Evolutionary conservation across 2,113 vertebrate genomes (phyloP).

Genomic region (Geococcyx californianus): DNA sequence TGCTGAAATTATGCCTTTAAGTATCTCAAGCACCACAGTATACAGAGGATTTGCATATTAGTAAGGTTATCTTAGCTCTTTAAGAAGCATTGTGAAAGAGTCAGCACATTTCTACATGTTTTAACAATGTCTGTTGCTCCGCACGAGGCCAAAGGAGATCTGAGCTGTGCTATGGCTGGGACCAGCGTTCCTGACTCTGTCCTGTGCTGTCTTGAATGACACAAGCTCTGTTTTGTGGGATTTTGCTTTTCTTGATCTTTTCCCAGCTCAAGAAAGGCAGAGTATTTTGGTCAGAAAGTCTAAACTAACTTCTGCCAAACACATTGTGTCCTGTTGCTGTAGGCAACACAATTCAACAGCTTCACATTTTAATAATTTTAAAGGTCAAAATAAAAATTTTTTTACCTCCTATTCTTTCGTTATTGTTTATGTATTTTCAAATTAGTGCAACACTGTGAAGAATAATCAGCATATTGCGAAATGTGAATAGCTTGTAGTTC

Average conservation of each 20-base stretch:
- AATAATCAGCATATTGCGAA: constrained; percentile 33
- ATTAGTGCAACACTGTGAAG: neutral
- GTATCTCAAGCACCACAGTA: neutral
- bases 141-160: neutral
- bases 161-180: neutral
- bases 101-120: neutral
- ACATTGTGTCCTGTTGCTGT: neutral
- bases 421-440: constrained; percentile 13
- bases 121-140: neutral
- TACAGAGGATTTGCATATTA: neutral
- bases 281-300: constrained; percentile 21
- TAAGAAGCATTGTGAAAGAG: neutral
- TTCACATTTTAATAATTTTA: constrained; percentile 3
- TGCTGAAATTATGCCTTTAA: neutral
- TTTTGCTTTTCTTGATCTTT: constrained; percentile 11
- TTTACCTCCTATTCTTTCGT: neutral
- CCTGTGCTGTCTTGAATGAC: neutral
- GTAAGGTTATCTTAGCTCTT: neutral
- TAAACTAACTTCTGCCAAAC: constrained; percentile 30
- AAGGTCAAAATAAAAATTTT: neutral
- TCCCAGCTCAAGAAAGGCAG: neutral
- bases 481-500: constrained; percentile 2
- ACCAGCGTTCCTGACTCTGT: neutral
- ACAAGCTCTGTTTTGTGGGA: neutral
- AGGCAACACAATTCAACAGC: constrained; percentile 29